Conservation (phyloP, 2,797 vertebrate species). For the Sarcophilus harrisii region DNA sequence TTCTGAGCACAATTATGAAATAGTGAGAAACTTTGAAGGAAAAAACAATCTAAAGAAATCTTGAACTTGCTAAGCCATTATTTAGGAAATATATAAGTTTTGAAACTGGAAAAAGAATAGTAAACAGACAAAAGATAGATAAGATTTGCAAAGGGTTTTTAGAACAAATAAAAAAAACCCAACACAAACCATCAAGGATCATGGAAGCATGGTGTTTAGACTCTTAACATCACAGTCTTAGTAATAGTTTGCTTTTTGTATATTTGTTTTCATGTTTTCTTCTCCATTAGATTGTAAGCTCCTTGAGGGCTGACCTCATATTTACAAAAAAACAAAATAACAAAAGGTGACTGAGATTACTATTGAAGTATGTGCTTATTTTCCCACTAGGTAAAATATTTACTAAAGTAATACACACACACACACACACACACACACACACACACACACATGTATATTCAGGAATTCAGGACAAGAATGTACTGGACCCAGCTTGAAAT, state of each 20-base stretch:
- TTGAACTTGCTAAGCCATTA: background rate
- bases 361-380: background rate
- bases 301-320: background rate
- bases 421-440: no score
- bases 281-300: background rate
- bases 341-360: background rate
- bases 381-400: background rate
- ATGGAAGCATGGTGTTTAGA: background rate
- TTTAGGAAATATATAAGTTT: background rate
- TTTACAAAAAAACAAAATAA: background rate
- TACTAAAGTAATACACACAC: background rate
- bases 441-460: background rate
- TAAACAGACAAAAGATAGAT: background rate
- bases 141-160: background rate
- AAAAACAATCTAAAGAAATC: background rate
- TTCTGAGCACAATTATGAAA: background rate
- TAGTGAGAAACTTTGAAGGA: background rate
- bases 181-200: no score
- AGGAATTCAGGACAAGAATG: background rate
- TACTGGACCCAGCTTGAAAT: background rate
- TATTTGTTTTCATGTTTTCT: background rate
- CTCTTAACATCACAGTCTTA: background rate
- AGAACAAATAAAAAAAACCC: background rate
- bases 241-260: background rate
- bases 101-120: background rate